Evolutionary conservation across 2,888 invertebrate species (phyloP).

Genomic region (Galerucella calmariensis): DNA sequence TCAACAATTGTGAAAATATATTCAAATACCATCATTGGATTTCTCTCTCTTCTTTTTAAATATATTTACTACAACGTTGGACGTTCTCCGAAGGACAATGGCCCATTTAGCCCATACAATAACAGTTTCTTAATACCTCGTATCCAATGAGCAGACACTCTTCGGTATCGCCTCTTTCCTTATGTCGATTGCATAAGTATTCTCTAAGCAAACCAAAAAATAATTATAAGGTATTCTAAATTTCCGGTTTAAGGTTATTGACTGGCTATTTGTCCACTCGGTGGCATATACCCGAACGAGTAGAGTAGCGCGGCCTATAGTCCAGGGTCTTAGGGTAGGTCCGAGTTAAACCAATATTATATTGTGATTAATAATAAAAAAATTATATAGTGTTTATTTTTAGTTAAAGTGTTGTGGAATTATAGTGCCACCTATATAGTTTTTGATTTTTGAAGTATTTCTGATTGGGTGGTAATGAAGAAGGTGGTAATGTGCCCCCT

Average conservation of each 20-base stretch:
- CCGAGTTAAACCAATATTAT: not conserved
- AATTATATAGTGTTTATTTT: too few relatives aligned
- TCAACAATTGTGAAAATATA: too few relatives aligned
- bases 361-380: not conserved
- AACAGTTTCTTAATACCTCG: constrained; percentile 13
- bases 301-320: constrained; percentile 37
- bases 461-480: too few relatives aligned
- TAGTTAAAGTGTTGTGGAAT: too few relatives aligned
- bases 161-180: not conserved
- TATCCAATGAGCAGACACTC: not conserved
- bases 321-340: constrained; percentile 3
- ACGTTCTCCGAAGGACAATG: not conserved
- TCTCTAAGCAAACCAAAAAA: constrained; percentile 32
- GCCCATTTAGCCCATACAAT: constrained; percentile 3
- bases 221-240: constrained; percentile 39
- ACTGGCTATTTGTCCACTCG: constrained; percentile 41
- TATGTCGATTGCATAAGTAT: constrained; percentile 26
- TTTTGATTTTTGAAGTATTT: too few relatives aligned
- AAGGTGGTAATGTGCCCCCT: too few relatives aligned
- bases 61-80: not conserved
- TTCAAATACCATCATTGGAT: too few relatives aligned
- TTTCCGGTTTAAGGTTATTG: constrained; percentile 45
- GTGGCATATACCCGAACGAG: constrained; percentile 33
- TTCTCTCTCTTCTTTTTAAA: not conserved
- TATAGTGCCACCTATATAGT: too few relatives aligned